These are phyloP conservation scores for Enteromius trimaculatus DNA, from an alignment of 2,797 vertebrate species.

Conservation along the genomic window DNA sequence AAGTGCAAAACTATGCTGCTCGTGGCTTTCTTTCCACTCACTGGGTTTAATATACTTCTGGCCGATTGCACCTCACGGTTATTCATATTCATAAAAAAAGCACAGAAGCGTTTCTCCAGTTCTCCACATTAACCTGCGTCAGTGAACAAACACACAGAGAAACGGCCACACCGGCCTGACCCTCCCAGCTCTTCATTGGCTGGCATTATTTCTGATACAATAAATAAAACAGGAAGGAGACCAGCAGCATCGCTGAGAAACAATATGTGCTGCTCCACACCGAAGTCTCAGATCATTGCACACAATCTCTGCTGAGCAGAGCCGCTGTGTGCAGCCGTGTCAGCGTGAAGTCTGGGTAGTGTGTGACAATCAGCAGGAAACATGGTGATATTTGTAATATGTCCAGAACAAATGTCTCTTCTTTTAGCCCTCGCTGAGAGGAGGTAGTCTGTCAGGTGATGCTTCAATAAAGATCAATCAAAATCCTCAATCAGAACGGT, in stretches of 20 bases:
- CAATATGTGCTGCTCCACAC: slow-evolving; percentile 53
- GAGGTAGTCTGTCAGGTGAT: slow-evolving; percentile 18
- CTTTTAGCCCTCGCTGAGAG: slow-evolving; percentile 34
- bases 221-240: slow-evolving; percentile 61
- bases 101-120: slow-evolving; percentile 26
- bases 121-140: slow-evolving; percentile 45
- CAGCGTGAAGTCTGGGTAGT: slow-evolving; percentile 40
- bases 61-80: slow-evolving; percentile 49
- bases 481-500: slow-evolving; percentile 2
- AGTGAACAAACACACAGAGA: slow-evolving; percentile 47
- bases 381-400: slow-evolving; percentile 54
- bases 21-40: slow-evolving; percentile 34
- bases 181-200: slow-evolving; percentile 53
- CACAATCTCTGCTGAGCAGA: slow-evolving; percentile 57
- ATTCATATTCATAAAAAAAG: slow-evolving; percentile 54
- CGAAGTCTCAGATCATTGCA: slow-evolving; percentile 60
- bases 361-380: slow-evolving; percentile 51
- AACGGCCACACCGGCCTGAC: slow-evolving; percentile 52
- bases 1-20: slow-evolving; percentile 24
- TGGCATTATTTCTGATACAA: slow-evolving; percentile 60
- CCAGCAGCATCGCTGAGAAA: slow-evolving; percentile 45
- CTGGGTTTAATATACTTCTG: slow-evolving; percentile 43
- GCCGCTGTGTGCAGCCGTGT: slow-evolving; percentile 35
- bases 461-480: slow-evolving; percentile 44
- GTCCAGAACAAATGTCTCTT: slow-evolving; percentile 37